Evolutionary conservation across 1,140 invertebrate species (phyloP), one percentile per base, ranked within the genome.

Genomic region (Elymnias hypermnestra): DNA sequence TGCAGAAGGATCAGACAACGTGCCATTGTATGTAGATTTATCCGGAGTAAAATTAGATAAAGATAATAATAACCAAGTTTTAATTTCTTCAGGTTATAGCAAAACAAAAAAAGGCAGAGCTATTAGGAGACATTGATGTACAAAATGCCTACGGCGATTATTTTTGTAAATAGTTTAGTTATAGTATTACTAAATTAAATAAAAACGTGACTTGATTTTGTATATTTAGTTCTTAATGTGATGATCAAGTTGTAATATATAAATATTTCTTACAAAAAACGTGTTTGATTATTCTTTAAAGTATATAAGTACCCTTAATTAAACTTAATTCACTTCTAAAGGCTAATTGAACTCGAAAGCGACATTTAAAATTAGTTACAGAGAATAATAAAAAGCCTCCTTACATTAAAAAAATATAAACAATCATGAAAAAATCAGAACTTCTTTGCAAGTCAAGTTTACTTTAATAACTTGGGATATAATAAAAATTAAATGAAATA

Each of bases 11-110:
- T 81, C 81, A 4, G 77, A 86, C 61, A 74, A 83, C 47, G 77
- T 84, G 76, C 74, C 75, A 81, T 78, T 78, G 71, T 72, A 70
- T 57, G 73, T 84, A 75, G 74, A 83, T 49, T 61, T 77, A 61
- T 79, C 79, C 33, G 76, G 72, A 25, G 53, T 81, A 28, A 72
- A 59, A 28, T 56, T 81, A 73, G 67, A 85, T 38, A 64, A 76
- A 52, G 54, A 70, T 38, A 66, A 65, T 13, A 83, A 63, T 38
- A 81, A 71, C 41, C 64, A 84, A 56, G 77, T 88, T 22, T 76
- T 78, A 53, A 87, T 88, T 53, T 85, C 79, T 61, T 86, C 87
- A 59, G 86, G 88, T 36, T 87, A 87, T 63, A 87, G 87, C 65
- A 86, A 86, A 83, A 87, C 86, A 42, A 88, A 87, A 68, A 71